Evolutionary conservation across 2,113 vertebrate species (phyloP).

Genomic region (Ceyx margarethae): DNA sequence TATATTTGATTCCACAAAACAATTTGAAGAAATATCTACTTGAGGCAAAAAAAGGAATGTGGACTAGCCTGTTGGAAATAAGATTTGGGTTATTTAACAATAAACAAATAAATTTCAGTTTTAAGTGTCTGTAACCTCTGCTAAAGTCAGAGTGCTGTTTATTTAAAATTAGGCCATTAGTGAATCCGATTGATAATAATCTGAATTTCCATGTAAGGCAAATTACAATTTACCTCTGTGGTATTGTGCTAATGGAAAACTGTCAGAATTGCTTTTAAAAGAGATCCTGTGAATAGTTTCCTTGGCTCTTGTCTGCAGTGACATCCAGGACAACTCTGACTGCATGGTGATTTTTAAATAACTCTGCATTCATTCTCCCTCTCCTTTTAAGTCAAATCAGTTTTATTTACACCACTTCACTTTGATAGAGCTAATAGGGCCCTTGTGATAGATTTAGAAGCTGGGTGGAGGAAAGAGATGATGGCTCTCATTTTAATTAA

Average conservation of each 20-base stretch:
- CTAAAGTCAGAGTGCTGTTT: neutral
- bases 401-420: conserved; percentile 45
- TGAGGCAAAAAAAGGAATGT: neutral
- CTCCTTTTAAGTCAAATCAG: conserved; percentile 22
- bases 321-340: neutral
- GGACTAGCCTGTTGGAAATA: neutral
- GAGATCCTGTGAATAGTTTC: conserved; percentile 12
- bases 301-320: neutral
- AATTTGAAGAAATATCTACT: neutral
- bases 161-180: neutral
- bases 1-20: neutral
- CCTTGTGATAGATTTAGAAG: conserved; percentile 46
- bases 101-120: neutral
- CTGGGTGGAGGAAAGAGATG: conserved; percentile 39
- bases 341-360: neutral
- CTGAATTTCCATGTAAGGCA: conserved; percentile 9
- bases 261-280: neutral
- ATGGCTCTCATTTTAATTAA: conserved; percentile 70
- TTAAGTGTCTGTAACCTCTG: neutral
- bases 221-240: neutral
- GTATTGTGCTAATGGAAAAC: neutral
- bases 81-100: neutral
- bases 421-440: conserved; percentile 9
- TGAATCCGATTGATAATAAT: neutral
- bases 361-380: neutral